Evolutionary conservation across 2,888 invertebrate species (phyloP), one percentile per base, ranked within the genome.

Genomic region (Anorthoa munda): DNA sequence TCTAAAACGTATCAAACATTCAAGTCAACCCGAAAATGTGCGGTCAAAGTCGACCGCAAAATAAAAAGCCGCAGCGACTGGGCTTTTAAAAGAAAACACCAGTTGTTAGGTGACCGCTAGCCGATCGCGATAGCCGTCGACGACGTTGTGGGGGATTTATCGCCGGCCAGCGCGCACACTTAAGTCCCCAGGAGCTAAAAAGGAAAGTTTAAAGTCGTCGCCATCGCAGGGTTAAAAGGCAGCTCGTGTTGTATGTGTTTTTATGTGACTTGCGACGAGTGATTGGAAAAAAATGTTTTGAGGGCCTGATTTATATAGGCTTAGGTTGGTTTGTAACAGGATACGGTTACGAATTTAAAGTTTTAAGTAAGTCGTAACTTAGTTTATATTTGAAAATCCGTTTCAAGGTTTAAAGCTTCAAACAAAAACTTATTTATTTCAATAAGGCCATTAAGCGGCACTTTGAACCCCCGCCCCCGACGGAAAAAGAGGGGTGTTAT

Each of bases 61-160:
- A 84, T 86, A 87, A 85, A 88, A 88, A 87, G 70, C 80, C 78
- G 45, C 73, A 77, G 64, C 72, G 66, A 69, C 70, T 72, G 71
- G 74, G 87, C 82, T 82, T 84, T 88, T 81, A 86, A 88, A 88
- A 86, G 88, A 88, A 88, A 87, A 85, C 85, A 86, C 72, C 73
- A 72, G 87, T 80, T 79, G 85, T 87, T 77, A 84, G 89, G 85
- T 84, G 84, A 87, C 82, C 88, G 83, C 72, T 78, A 77, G 84
- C 84, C 79, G 84, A 88, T 87, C 88, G 79, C 81, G 89, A 89
- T 88, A 88, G 86, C 88, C 81, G 69, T 39, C 74, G 79, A 77
- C 85, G 84, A 86, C 87, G 83, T 82, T 81, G 84, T 75, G 82
- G 83, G 64, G 86, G 87, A 85, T 88, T 89, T 90, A 90, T 89